Evolutionary conservation across 2,888 invertebrate species (phyloP), one percentile per base, ranked within the genome.

Genomic region (Andrena dorsata): DNA sequence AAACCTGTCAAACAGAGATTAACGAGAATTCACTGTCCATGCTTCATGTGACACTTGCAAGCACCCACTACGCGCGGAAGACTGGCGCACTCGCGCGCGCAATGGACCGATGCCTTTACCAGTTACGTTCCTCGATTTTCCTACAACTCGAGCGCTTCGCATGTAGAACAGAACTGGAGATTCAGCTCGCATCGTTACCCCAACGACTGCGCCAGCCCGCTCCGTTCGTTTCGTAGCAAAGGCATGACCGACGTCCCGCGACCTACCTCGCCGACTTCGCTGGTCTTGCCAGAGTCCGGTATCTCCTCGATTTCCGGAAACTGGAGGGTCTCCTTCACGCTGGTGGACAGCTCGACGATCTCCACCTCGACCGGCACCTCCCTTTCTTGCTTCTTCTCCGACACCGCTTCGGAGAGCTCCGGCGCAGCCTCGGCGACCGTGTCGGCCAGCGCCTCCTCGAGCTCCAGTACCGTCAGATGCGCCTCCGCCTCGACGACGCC

Each of bases 251-350:
- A 41, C 2, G 68, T 47, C 49, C 47, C 26, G 30, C 23, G 16
- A 80, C 84, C 81, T 74, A 92, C 92, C 88, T 92, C 92, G 10
- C 89, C 89, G 23, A 88, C 80, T 58, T 91, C 92, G 80, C 90
- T 91, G 30, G 89, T 89, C 73, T 91, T 92, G 23, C 90, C 86
- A 0, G 91, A 91, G 63, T 93, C 93, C 10, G 88, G 81, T 63
- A 94, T 93, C 60, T 93, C 90, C 73, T 93, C 93, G 81, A 94
- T 92, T 66, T 93, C 91, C 7, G 94, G 92, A 84, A 92, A 94
- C 77, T 94, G 93, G 13, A 92, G 86, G 10, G 84, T 90, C 76
- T 94, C 93, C 72, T 93, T 93, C 0, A 93, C 92, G 71, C 92
- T 92, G 32, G 92, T 93, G 35, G 91, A 88, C 26, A 94, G 80